Percentiles rank a stretch among this genome's conserved stretches.
These are phyloP conservation scores for Eptatretus burgeri DNA, from an alignment of 2,113 vertebrate genomes.

Conservation along the genomic window DNA sequence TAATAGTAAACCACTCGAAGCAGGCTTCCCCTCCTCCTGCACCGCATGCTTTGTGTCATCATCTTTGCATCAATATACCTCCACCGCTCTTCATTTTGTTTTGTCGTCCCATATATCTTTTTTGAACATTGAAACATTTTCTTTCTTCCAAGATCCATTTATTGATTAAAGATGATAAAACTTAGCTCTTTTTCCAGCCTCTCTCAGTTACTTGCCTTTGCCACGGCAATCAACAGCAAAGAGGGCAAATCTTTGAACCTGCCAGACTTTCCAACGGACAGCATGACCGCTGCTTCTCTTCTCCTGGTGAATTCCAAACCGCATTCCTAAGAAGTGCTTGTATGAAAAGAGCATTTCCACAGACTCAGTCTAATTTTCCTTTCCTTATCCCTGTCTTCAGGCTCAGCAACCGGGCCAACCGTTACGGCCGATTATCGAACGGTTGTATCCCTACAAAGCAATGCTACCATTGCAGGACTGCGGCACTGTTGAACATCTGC, in stretches of 20 bases:
- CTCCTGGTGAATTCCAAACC: conserved; percentile 35
- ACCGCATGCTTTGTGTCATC: neutral
- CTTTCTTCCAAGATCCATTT: neutral
- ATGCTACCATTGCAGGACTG: no score
- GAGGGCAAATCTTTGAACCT: conserved; percentile 54
- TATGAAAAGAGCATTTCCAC: no score
- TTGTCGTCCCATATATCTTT: conserved; percentile 9
- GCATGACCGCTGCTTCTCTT: conserved; percentile 33
- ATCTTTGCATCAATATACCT: neutral
- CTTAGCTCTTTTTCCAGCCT: conserved; percentile 16
- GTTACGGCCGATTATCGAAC: no score
- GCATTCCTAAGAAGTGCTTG: no score
- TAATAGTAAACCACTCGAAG: neutral
- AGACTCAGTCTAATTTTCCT: no score
- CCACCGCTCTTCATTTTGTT: neutral
- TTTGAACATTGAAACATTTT: neutral
- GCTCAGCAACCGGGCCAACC: no score
- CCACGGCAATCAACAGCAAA: conserved; percentile 66
- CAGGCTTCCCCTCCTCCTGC: neutral
- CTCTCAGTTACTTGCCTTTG: conserved; percentile 64
- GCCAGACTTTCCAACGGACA: conserved; percentile 83
- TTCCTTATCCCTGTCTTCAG: no score
- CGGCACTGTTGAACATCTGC: no score
- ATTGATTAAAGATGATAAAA: neutral
- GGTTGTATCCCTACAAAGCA: no score